Percentiles rank a stretch among this genome's conserved stretches.
These are phyloP conservation scores for Butorides virescens DNA, from an alignment of 2,113 vertebrate species.

Conservation along the genomic window DNA sequence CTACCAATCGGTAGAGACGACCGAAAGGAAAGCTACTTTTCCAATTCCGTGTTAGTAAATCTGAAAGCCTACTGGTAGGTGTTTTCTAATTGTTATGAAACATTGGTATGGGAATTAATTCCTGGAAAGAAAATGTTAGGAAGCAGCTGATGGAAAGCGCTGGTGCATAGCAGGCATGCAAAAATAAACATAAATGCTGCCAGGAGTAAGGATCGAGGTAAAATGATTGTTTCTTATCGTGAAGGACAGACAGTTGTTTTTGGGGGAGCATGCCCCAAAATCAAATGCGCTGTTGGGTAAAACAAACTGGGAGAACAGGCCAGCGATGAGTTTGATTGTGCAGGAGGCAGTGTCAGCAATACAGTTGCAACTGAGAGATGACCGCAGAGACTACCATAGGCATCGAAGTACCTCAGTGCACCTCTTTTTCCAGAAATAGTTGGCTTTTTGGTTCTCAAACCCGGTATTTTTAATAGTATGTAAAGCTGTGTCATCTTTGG, in stretches of 20 bases:
- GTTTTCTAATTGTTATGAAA: background rate
- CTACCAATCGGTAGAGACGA: rapidly evolving
- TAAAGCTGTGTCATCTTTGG: rapidly evolving
- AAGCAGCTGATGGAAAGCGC: background rate
- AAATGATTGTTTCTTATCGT: background rate
- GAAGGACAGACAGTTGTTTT: background rate
- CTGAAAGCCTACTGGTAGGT: background rate
- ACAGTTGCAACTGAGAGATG: background rate
- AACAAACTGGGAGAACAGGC: background rate
- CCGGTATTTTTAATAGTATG: background rate
- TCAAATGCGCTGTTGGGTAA: background rate
- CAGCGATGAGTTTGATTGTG: background rate
- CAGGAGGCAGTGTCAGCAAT: background rate
- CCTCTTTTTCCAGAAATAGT: background rate
- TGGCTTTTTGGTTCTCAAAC: background rate
- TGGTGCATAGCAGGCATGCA: background rate
- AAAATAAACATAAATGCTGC: background rate
- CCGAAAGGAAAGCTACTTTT: background rate
- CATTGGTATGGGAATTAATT: background rate
- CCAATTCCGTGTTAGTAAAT: background rate
- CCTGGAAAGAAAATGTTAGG: background rate
- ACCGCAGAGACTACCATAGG: background rate
- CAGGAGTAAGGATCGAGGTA: background rate
- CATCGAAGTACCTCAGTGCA: background rate
- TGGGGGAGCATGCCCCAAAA: background rate